These are phyloP conservation scores for Cheiracanthium punctorium DNA, from an alignment of 2,888 invertebrate species.

Conservation along the genomic window DNA sequence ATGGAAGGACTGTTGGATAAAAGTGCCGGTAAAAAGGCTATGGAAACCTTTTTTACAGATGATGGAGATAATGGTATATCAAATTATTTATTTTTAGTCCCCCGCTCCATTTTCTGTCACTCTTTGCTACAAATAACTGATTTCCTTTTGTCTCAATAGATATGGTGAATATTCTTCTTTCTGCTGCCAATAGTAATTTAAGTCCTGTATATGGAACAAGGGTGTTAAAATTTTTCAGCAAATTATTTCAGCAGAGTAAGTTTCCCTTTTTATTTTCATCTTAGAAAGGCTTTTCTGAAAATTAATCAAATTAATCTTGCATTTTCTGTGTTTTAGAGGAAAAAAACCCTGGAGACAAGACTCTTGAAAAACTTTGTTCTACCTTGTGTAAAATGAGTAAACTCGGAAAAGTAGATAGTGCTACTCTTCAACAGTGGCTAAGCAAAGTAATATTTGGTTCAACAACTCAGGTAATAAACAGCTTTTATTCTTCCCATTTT, in stretches of 20 bases:
- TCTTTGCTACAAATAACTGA: neutral
- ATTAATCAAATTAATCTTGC: neutral
- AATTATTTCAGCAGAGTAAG: constrained; percentile 77
- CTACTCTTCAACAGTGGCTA: constrained; percentile 80
- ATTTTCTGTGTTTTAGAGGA: constrained; percentile 71
- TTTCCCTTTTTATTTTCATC: neutral
- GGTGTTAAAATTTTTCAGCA: constrained; percentile 87
- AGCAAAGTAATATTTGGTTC: constrained; percentile 73
- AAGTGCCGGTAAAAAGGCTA: constrained; percentile 86
- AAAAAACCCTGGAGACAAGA: constrained; percentile 81
- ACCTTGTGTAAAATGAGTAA: constrained; percentile 79
- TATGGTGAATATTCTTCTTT: constrained; percentile 86
- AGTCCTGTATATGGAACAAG: constrained; percentile 71
- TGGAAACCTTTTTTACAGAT: constrained; percentile 85
- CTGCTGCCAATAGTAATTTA: constrained; percentile 81
- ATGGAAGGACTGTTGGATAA: constrained; percentile 91
- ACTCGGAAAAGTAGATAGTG: constrained; percentile 81
- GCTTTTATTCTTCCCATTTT: too few species aligned
- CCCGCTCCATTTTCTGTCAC: too few species aligned
- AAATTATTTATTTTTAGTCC: neutral
- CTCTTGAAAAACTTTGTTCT: constrained; percentile 82
- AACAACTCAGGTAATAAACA: constrained; percentile 49
- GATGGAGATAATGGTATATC: constrained; percentile 73
- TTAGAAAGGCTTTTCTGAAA: neutral
- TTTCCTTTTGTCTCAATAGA: constrained; percentile 75